These are phyloP conservation scores for Paragorgia papillata DNA, from an alignment of 92 coral and sea anemone species.

Conservation along the genomic window DNA sequence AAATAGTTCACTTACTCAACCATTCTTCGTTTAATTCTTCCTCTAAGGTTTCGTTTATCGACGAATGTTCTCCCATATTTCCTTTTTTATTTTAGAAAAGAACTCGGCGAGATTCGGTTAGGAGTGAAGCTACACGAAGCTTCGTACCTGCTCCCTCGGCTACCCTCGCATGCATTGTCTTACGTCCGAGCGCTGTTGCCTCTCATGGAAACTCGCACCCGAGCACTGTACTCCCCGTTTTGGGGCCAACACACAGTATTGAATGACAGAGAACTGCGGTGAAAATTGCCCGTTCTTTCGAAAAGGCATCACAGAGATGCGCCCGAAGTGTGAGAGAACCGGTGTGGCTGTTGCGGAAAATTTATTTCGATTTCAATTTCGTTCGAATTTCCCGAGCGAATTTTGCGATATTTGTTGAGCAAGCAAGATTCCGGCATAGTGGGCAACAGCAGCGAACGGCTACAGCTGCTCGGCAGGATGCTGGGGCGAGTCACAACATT, in stretches of 20 bases:
- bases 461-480: no score
- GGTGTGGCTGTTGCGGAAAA: slow-evolving; percentile 8
- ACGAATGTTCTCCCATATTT: slow-evolving; percentile 11
- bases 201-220: not conserved
- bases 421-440: not conserved
- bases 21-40: slow-evolving; percentile 25
- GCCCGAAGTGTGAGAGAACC: not conserved
- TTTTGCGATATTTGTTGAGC: not conserved
- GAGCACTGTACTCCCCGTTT: slow-evolving; percentile 43
- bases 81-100: slow-evolving; percentile 15
- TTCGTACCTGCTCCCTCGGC: slow-evolving; percentile 35
- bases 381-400: not conserved
- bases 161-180: slow-evolving; percentile 48
- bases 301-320: slow-evolving; percentile 6
- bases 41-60: slow-evolving; percentile 2
- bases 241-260: slow-evolving; percentile 49
- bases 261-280: slow-evolving; percentile 41
- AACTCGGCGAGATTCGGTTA: slow-evolving; percentile 20
- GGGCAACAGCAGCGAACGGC: slow-evolving; percentile 24
- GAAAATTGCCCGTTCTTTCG: slow-evolving; percentile 23
- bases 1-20: slow-evolving; percentile 29
- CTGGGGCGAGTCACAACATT: slow-evolving; percentile 97
- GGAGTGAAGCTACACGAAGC: not conserved
- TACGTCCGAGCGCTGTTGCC: slow-evolving; percentile 24
- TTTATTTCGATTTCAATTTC: not conserved